Percentiles rank a stretch among this genome's conserved stretches.
Conservation (phyloP, 2,113 vertebrate species). For the Pholis gunnellus region DNA sequence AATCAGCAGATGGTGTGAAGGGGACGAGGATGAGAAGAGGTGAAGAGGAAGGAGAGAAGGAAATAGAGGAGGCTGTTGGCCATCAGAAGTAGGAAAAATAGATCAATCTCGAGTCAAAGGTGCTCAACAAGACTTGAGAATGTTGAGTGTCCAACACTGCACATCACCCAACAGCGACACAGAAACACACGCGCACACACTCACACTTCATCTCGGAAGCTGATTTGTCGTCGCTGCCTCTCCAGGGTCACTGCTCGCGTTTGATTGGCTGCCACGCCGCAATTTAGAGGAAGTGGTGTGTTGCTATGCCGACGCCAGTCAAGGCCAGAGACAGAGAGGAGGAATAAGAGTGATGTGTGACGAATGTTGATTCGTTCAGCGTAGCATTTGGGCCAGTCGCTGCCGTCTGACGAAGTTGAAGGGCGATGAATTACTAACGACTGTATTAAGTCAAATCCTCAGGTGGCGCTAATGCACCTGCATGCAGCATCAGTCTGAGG, state of each 20-base stretch:
- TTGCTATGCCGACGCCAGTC: constrained; percentile 69
- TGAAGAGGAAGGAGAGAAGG: constrained; percentile 8
- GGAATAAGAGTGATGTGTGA: constrained; percentile 53
- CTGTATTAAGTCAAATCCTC: not conserved
- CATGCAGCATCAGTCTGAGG: not conserved
- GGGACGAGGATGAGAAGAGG: constrained; percentile 13
- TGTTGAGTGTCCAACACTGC: constrained; percentile 30
- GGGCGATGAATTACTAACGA: constrained; percentile 24
- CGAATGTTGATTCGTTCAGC: constrained; percentile 49
- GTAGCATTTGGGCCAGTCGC: constrained; percentile 23
- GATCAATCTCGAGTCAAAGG: constrained; percentile 61
- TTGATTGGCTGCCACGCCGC: constrained; percentile 67
- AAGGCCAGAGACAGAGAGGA: constrained; percentile 58
- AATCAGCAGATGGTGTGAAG: not conserved
- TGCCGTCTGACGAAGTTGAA: constrained; percentile 37
- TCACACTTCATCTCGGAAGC: constrained; percentile 40
- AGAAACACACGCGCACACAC: constrained; percentile 27
- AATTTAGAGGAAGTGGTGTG: constrained; percentile 72
- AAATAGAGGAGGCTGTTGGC: constrained; percentile 16
- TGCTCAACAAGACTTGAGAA: constrained; percentile 52
- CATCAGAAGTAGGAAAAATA: constrained; percentile 47
- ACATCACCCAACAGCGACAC: constrained; percentile 27
- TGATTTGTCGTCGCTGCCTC: constrained; percentile 73
- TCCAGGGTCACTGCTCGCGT: constrained; percentile 72
- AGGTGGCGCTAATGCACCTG: not conserved